Evolutionary conservation across 2,797 vertebrate species (phyloP).

Genomic region (Channa striata): DNA sequence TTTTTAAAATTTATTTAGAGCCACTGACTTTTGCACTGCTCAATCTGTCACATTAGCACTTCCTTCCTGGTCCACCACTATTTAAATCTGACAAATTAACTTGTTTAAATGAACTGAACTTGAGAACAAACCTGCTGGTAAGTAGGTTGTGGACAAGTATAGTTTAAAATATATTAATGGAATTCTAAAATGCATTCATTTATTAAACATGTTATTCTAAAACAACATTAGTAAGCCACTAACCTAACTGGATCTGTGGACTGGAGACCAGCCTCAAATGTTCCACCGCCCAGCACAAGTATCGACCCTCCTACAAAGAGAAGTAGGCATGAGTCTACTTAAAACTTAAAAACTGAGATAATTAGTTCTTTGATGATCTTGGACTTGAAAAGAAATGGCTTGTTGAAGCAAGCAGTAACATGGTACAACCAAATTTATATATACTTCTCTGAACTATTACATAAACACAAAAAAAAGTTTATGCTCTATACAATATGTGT

Average conservation of each 20-base stretch:
- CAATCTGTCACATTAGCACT: too few species aligned
- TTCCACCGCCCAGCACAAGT: conserved; percentile 89
- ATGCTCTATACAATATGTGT: background rate
- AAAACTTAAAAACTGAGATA: background rate
- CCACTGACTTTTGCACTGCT: too few species aligned
- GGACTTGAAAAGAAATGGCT: background rate
- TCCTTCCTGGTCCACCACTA: too few species aligned
- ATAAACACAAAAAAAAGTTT: background rate
- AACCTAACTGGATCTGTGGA: conserved; percentile 95
- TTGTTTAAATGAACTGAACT: too few species aligned
- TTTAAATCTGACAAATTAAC: too few species aligned
- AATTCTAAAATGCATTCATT: too few species aligned
- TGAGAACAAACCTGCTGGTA: too few species aligned
- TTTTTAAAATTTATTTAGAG: too few species aligned
- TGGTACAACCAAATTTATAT: too few species aligned
- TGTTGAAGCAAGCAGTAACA: background rate
- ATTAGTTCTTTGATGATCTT: background rate
- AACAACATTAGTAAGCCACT: conserved; percentile 42
- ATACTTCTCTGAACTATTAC: too few species aligned
- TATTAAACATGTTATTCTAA: background rate
- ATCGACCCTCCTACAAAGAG: conserved; percentile 87
- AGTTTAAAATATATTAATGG: too few species aligned
- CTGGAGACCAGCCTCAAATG: conserved; percentile 91
- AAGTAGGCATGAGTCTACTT: conserved; percentile 18
- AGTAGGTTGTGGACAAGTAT: too few species aligned